Conservation (phyloP, 2,113 vertebrate species). For the Delphinapterus leucas region DNA sequence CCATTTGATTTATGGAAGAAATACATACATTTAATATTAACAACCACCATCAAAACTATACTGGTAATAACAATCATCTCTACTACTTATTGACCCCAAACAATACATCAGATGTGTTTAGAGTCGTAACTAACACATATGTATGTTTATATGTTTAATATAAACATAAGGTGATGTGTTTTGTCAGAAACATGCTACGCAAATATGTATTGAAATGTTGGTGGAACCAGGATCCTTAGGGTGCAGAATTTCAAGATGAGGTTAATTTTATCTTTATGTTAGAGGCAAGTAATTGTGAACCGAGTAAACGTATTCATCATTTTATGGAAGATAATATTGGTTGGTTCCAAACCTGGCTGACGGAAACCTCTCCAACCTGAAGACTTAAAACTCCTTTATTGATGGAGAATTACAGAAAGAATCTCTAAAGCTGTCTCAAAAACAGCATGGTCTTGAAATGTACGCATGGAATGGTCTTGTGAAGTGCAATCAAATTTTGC, state of each 20-base stretch:
- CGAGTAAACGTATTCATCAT: background rate
- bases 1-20: conserved; percentile 49
- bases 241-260: conserved; percentile 24
- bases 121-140: conserved; percentile 38
- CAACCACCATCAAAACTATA: conserved; percentile 37
- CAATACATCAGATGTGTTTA: conserved; percentile 19
- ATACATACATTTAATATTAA: conserved; percentile 38
- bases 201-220: conserved; percentile 3
- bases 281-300: background rate
- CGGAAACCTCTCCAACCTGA: conserved; percentile 11
- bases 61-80: conserved; percentile 15
- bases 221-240: background rate
- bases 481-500: background rate
- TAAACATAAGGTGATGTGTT: background rate
- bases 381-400: conserved; percentile 33
- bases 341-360: conserved; percentile 7
- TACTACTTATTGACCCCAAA: conserved; percentile 39
- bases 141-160: conserved; percentile 48
- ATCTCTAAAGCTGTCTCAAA: conserved; percentile 21
- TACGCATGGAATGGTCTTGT: background rate
- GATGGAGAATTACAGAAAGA: conserved; percentile 30
- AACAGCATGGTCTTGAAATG: background rate
- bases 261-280: conserved; percentile 38
- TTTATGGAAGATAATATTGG: conserved; percentile 32
- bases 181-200: conserved; percentile 5